Evolutionary conservation across 2,888 invertebrate species (phyloP), one percentile per base, ranked within the genome.

Genomic region (Pachliopta kotzebuea): DNA sequence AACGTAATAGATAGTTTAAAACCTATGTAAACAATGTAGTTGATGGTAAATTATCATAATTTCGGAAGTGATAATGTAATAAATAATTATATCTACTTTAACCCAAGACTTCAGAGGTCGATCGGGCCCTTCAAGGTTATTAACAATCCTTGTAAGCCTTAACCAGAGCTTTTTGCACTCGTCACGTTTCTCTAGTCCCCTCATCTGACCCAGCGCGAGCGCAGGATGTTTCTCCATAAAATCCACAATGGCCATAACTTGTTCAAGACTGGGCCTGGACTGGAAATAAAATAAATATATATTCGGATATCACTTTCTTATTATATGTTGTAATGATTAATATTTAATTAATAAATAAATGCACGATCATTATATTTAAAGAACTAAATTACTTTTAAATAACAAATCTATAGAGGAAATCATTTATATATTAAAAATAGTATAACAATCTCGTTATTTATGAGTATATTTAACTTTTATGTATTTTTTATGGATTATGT

Each of bases 91-190:
- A 75, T 76, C 73, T 71, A 90, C 91, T 78, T 90, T 91, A 17
- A 90, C 80, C 91, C 91, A 91, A 66, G 89, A 90, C 64, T 90
- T 90, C 84, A 88, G 84, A 60, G 90, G 86, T 52, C 90, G 76
- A 8, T 85, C 88, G 2, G 90, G 90, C 4, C 91, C 91, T 1
- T 74, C 72, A 6, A 88, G 81, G 65, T 77, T 80, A 69, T 91
- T 91, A 6, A 90, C 83, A 56, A 84, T 79, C 63, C 83, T 79
- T 2, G 90, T 85, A 11, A 90, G 71, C 63, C 85, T 77, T 42
- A 83, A 77, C 90, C 90, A 91, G 6, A 90, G 76, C 67, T 83
- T 88, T 69, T 90, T 90, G 66, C 89, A 85, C 70, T 85, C 84
- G 37, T 88, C 84, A 20, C 90, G 76, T 14, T 88, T 90, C 66